These are phyloP conservation scores for Drosophila auraria DNA, from an alignment of 1,140 invertebrate species.

Conservation along the genomic window DNA sequence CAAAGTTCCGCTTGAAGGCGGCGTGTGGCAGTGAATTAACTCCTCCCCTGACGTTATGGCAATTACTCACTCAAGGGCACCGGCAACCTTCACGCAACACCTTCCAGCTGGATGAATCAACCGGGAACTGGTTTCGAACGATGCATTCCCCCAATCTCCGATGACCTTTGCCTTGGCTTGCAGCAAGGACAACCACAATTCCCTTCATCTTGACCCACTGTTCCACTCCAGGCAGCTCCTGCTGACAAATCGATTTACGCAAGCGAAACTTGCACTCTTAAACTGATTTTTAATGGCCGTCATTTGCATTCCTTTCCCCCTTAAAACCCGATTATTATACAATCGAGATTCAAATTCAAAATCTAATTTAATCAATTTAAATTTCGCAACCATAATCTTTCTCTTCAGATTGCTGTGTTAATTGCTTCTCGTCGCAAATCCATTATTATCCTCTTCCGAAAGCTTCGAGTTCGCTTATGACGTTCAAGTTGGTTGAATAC, in stretches of 20 bases:
- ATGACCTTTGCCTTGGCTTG: conserved; percentile 51
- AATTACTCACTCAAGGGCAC: conserved; percentile 36
- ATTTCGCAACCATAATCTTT: conserved; percentile 29
- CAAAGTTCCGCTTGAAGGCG: conserved; percentile 28
- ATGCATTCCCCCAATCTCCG: conserved; percentile 10
- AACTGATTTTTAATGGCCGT: conserved; percentile 39
- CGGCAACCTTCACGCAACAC: conserved; percentile 13
- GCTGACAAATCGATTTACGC: conserved; percentile 25
- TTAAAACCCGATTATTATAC: conserved; percentile 40
- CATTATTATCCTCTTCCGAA: conserved; percentile 29
- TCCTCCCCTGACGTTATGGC: neutral
- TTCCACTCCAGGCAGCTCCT: conserved; percentile 9
- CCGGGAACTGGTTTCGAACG: conserved; percentile 27
- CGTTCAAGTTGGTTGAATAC: conserved; percentile 20
- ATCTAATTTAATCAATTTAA: conserved; percentile 44
- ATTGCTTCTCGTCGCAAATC: conserved; percentile 31
- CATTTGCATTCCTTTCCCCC: conserved; percentile 26
- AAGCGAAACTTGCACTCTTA: conserved; percentile 36
- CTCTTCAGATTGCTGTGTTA: conserved; percentile 35
- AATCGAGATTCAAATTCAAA: conserved; percentile 12
- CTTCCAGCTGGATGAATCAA: conserved; percentile 38
- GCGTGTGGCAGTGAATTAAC: conserved; percentile 1
- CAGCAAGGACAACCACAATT: conserved; percentile 37
- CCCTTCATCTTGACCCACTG: conserved; percentile 32
- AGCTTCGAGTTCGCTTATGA: conserved; percentile 22